Evolutionary conservation across 2,797 vertebrate species (phyloP).

Genomic region (Botia almorhae): DNA sequence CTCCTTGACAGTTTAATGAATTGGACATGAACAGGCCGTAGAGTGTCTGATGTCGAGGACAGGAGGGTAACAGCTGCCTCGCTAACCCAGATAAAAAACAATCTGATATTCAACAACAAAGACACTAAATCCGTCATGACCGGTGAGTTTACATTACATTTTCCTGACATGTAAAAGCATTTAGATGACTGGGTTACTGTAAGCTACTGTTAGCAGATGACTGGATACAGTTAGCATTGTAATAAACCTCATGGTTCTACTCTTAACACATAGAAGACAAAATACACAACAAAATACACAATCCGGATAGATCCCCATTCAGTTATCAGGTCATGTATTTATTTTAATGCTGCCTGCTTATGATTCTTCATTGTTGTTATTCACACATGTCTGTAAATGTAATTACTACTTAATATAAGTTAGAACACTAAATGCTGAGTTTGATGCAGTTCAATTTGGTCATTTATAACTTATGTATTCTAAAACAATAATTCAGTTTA

Average conservation of each 20-base stretch:
- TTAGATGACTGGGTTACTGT: not conserved
- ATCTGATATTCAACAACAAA: slow-evolving; percentile 4
- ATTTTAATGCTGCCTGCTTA: too few relatives aligned
- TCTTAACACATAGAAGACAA: not conserved
- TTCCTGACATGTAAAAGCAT: too few relatives aligned
- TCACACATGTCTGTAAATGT: not conserved
- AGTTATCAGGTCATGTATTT: not conserved
- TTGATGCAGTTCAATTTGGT: not conserved
- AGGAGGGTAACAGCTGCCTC: slow-evolving; percentile 8
- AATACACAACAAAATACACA: not conserved
- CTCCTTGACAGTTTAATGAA: not conserved
- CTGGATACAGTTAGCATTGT: not conserved
- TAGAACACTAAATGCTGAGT: not conserved
- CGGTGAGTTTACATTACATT: slow-evolving; percentile 16
- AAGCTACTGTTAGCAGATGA: not conserved
- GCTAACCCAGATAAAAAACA: slow-evolving; percentile 30
- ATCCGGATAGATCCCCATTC: not conserved
- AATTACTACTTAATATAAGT: not conserved
- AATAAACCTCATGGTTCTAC: not conserved
- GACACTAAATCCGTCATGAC: slow-evolving; percentile 16
- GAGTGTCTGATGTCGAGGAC: slow-evolving; percentile 20
- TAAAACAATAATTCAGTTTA: not conserved
- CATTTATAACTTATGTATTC: too few relatives aligned
- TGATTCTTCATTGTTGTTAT: not conserved
- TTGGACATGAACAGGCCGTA: slow-evolving; percentile 9